These are phyloP conservation scores for Caenorhabditis sulstoni DNA, from an alignment of 2,888 invertebrate genomes.

Conservation along the genomic window DNA sequence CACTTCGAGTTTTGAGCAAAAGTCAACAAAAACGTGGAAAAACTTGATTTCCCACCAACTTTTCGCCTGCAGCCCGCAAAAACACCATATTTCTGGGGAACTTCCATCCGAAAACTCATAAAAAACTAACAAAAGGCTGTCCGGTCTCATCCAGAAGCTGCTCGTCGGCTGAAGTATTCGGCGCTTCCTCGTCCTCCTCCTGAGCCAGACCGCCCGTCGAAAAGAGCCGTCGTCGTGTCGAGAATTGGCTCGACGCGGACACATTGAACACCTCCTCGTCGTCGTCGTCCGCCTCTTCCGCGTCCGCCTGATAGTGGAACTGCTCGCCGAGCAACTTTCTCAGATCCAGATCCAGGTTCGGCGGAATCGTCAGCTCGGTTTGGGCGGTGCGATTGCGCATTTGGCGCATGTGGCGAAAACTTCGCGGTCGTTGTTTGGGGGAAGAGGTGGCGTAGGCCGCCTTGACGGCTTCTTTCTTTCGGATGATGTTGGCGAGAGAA, in stretches of 20 bases:
- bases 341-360: slow-evolving; percentile 55
- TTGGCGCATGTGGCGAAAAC: slow-evolving; percentile 40
- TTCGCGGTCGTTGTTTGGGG: slow-evolving; percentile 51
- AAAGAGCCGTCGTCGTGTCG: slow-evolving; percentile 39
- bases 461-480: slow-evolving; percentile 52
- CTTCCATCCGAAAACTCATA: too few relatives aligned
- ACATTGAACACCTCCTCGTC: slow-evolving; percentile 58
- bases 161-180: slow-evolving; percentile 23
- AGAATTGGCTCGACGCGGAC: slow-evolving; percentile 43
- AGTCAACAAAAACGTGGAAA: too few relatives aligned
- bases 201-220: slow-evolving; percentile 5
- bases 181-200: slow-evolving; percentile 16
- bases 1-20: too few relatives aligned
- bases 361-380: slow-evolving; percentile 64
- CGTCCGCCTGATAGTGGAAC: slow-evolving; percentile 21
- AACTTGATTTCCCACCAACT: too few relatives aligned
- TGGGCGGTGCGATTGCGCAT: slow-evolving; percentile 52
- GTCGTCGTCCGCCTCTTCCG: slow-evolving; percentile 33
- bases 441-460: slow-evolving; percentile 59
- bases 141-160: slow-evolving; percentile 18
- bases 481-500: slow-evolving; percentile 37
- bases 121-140: slow-evolving; percentile 49
- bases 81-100: too few relatives aligned
- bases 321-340: slow-evolving; percentile 49
- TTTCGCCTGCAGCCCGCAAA: too few relatives aligned